A percentile compares a stretch with the other conserved stretches of the same genome.
These are phyloP conservation scores for Lophius piscatorius DNA, from an alignment of 2,113 vertebrate genomes.

Conservation along the genomic window DNA sequence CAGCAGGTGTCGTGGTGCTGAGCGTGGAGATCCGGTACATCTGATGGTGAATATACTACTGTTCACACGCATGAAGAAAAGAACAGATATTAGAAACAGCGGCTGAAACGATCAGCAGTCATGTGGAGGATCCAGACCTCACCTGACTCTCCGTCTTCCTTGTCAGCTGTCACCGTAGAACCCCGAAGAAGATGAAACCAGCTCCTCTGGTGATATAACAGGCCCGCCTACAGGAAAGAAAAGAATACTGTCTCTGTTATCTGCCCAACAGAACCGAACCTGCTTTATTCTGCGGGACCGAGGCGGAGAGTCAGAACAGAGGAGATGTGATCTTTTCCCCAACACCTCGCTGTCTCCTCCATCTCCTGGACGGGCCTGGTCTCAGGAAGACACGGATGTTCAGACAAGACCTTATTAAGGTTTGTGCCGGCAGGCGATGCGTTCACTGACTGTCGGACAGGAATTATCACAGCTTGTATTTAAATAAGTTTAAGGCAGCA, in stretches of 20 bases:
- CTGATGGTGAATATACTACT: too few species aligned
- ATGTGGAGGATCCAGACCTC: too few species aligned
- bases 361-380: slow-evolving; percentile 24
- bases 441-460: slow-evolving; percentile 6
- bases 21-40: too few species aligned
- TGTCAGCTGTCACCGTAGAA: neutral
- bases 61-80: too few species aligned
- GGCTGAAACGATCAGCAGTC: too few species aligned
- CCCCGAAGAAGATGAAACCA: neutral
- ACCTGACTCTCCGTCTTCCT: too few species aligned
- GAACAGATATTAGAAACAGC: too few species aligned
- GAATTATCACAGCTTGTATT: slow-evolving; percentile 7
- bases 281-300: slow-evolving; percentile 4
- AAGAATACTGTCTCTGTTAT: slow-evolving; percentile 11
- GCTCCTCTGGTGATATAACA: neutral
- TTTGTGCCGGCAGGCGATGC: slow-evolving; percentile 18
- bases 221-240: too few species aligned
- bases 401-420: slow-evolving; percentile 39
- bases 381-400: slow-evolving; percentile 27
- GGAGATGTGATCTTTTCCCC: slow-evolving; percentile 29
- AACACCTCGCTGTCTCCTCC: too few species aligned
- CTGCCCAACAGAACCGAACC: slow-evolving; percentile 1
- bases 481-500: slow-evolving; percentile 25
- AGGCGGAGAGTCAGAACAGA: slow-evolving; percentile 12
- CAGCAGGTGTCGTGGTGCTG: too few species aligned